phyloP scores from a whole-genome alignment of 2,888 invertebrate genomes.

The Zygaena filipendulae region DNA sequence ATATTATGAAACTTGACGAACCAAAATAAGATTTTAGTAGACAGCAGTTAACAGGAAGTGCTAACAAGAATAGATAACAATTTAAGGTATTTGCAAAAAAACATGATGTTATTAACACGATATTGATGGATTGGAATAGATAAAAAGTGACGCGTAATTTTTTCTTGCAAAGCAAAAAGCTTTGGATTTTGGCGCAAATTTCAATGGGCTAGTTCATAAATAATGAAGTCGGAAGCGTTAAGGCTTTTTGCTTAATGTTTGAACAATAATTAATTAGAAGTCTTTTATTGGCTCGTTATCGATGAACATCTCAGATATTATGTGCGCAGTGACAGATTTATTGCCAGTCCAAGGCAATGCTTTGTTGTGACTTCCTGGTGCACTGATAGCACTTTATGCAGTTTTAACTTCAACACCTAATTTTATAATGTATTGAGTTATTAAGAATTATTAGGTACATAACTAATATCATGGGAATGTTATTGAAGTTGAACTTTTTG shows the following conservation, averaged over 20 bases:
- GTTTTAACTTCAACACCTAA: constrained; percentile 1
- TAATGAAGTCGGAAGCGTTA: constrained; percentile 44
- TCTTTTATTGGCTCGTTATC: constrained; percentile 49
- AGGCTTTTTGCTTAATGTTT: constrained; percentile 40
- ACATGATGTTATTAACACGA: constrained; percentile 27
- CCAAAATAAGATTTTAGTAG: no score
- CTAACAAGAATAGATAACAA: constrained; percentile 30
- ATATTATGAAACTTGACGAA: no score
- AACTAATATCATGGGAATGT: no score
- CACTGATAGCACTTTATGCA: no score
- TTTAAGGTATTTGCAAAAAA: constrained; percentile 44
- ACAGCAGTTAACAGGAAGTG: constrained; percentile 42
- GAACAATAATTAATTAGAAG: constrained; percentile 58
- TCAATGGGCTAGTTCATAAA: constrained; percentile 39
- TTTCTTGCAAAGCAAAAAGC: constrained; percentile 34
- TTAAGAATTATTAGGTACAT: no score
- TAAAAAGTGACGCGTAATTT: constrained; percentile 36
- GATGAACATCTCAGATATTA: constrained; percentile 46
- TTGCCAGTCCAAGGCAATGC: constrained; percentile 45
- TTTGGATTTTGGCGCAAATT: constrained; percentile 34
- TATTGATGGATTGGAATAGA: constrained; percentile 37
- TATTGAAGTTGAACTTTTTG: no score
- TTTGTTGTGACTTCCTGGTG: constrained; percentile 42
- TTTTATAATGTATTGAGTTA: no score
- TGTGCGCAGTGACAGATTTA: constrained; percentile 56